Base-by-base conservation (phyloP, 2,113 vertebrate species). In the Halcyon malimbica region DNA sequence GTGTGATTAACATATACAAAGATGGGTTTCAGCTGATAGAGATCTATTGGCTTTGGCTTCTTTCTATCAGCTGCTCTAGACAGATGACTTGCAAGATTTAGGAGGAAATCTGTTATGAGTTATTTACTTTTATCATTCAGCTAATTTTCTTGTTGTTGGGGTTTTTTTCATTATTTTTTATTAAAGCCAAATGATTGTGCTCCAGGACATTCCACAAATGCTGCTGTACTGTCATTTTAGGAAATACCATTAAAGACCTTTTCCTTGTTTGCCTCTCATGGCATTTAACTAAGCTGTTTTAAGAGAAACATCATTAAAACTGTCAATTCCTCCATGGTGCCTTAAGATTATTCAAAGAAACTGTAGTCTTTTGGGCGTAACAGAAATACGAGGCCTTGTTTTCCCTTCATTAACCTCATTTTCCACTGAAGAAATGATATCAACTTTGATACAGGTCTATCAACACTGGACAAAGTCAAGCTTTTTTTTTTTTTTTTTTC, bases 141-240 rank as follows among this genome's bases (percentile, higher is more conserved):
- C 39, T 96, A 87, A 91, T 94, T 95, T 97, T 88, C 76, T 75
- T 83, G 19, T 80, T 93, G n/a, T 24, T 83, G 35, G 24, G 3
- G 0, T 42, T 94, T 94, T 92, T 92, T 68, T 63, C 6, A 25
- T 92, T 78, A 28, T 63, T 87, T 90, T 87, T 95, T 88, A 94
- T 89, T 97, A 86, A 96, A 96, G 39, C 67, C 86, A 96, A 97
- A 96, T 94, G 73, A 95, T 20, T 88, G 20, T 83, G 64, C 85
- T 95, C 41, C 35, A 77, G 89, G 93, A 96, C 71, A 95, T 96
- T 96, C 77, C 91, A 94, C 74, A 89, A 95, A 92, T 94, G 80
- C 92, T 93, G 73, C 60, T 94, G 42, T 50, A 89, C 76, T 75
- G 89, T 86, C 67, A 3, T 77, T 83, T 88, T 92, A 91, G 90